Evolutionary conservation across 2,797 vertebrate genomes (phyloP).

Genomic region (Molossus molossus): DNA sequence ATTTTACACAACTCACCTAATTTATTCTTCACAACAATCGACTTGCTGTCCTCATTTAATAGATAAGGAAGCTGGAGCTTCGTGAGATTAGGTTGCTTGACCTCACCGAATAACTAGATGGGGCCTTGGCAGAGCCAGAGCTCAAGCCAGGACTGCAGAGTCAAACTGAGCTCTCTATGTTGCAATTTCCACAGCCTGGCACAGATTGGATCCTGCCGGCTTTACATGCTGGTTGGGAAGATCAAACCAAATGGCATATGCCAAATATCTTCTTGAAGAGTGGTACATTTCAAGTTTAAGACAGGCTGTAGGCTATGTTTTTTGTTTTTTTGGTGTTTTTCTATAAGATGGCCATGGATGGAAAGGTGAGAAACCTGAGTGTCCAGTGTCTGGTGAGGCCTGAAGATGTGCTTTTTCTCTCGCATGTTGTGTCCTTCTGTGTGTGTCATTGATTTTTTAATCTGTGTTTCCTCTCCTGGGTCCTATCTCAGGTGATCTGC

Average conservation of each 20-base stretch:
- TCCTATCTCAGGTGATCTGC: neutral
- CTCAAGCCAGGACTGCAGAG: neutral
- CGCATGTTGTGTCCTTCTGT: constrained; percentile 5
- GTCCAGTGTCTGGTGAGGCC: neutral
- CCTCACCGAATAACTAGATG: neutral
- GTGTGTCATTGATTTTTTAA: constrained; percentile 12
- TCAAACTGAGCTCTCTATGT: rapidly evolving
- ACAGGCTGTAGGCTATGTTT: neutral
- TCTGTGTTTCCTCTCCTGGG: neutral
- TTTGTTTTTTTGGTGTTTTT: neutral
- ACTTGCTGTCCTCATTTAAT: neutral
- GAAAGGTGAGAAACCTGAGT: neutral
- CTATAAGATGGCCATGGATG: neutral
- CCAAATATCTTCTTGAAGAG: neutral
- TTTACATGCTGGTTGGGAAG: neutral
- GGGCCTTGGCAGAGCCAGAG: neutral
- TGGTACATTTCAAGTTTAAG: neutral
- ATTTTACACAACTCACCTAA: neutral
- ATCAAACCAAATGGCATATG: neutral
- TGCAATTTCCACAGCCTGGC: neutral
- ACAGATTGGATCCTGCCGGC: neutral
- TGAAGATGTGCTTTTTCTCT: neutral
- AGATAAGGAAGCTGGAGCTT: neutral
- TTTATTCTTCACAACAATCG: neutral
- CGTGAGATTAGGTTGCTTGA: neutral